A percentile compares a stretch with the other conserved stretches of the same genome.
Conservation (phyloP, 2,888 invertebrate species). For the Dryomyza anilis region DNA sequence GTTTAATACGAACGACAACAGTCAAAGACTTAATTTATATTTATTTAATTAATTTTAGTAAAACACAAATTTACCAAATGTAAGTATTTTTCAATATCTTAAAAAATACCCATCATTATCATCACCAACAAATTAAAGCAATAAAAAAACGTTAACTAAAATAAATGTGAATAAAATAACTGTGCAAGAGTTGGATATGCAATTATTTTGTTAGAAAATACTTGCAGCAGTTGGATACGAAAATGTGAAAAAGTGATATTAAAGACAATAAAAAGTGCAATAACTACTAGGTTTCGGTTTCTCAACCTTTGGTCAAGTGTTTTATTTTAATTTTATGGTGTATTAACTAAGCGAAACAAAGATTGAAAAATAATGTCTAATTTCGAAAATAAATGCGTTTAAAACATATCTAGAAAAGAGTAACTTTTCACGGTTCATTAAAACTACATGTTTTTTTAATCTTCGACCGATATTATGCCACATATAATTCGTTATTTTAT, state of each 20-base stretch:
- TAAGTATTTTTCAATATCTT: slow-evolving; percentile 34
- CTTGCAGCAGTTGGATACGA: too few species aligned
- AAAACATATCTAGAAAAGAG: too few species aligned
- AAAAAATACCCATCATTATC: slow-evolving; percentile 13
- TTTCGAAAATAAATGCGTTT: too few species aligned
- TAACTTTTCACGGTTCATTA: too few species aligned
- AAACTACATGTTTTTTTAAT: too few species aligned
- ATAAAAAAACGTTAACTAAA: slow-evolving; percentile 13
- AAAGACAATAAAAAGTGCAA: neutral
- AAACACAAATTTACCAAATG: slow-evolving; percentile 48
- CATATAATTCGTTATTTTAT: too few species aligned
- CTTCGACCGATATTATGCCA: too few species aligned
- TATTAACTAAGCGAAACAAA: too few species aligned
- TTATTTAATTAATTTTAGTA: slow-evolving; percentile 59
- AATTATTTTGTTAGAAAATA: too few species aligned
- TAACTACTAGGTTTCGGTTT: neutral
- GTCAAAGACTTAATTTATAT: slow-evolving; percentile 59
- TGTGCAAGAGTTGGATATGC: slow-evolving; percentile 13
- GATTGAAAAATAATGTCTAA: too few species aligned
- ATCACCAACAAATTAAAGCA: slow-evolving; percentile 11
- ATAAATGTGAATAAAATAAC: slow-evolving; percentile 5
- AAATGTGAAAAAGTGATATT: neutral
- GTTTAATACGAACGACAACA: slow-evolving; percentile 47
- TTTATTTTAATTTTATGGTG: too few species aligned
- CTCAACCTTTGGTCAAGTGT: too few species aligned